A percentile compares a stretch with the other conserved stretches of the same genome.
phyloP scores from a whole-genome alignment of 2,113 vertebrate species.

The Nothocercus nigrocapillus region DNA sequence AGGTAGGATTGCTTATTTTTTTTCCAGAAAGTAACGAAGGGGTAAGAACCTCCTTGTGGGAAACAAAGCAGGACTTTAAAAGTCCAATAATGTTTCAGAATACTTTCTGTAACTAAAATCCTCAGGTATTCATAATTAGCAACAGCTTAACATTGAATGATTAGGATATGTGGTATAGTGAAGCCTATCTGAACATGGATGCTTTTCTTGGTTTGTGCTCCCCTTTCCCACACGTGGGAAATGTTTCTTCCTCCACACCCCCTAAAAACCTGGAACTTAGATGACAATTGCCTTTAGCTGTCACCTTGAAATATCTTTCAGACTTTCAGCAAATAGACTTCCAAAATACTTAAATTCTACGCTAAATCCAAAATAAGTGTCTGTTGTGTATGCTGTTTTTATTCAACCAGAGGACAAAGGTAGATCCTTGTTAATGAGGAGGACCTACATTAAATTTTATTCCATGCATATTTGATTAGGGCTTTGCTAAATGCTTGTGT shows the following conservation, averaged over 20 bases:
- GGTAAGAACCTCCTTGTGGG: accelerated
- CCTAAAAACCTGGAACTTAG: not conserved
- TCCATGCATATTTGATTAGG: not conserved
- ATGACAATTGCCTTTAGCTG: not conserved
- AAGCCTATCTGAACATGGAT: not conserved
- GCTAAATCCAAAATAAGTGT: not conserved
- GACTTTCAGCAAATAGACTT: not conserved
- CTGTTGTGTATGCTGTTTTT: not conserved
- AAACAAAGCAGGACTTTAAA: not conserved
- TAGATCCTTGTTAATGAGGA: not conserved
- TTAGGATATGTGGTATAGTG: not conserved
- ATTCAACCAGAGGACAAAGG: not conserved
- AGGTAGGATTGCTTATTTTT: not conserved
- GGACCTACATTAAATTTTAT: not conserved
- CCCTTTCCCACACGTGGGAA: not conserved
- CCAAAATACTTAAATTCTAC: not conserved
- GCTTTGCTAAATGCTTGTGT: not conserved
- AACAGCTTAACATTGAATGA: not conserved
- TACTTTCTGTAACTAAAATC: not conserved
- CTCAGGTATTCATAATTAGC: not conserved
- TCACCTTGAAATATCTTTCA: not conserved
- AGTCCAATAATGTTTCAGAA: not conserved
- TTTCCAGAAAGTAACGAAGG: not conserved
- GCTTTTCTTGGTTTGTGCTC: not conserved
- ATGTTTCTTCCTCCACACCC: not conserved